These are phyloP conservation scores for Pseudonaja textilis DNA, from an alignment of 2,113 vertebrate genomes.

Conservation along the genomic window DNA sequence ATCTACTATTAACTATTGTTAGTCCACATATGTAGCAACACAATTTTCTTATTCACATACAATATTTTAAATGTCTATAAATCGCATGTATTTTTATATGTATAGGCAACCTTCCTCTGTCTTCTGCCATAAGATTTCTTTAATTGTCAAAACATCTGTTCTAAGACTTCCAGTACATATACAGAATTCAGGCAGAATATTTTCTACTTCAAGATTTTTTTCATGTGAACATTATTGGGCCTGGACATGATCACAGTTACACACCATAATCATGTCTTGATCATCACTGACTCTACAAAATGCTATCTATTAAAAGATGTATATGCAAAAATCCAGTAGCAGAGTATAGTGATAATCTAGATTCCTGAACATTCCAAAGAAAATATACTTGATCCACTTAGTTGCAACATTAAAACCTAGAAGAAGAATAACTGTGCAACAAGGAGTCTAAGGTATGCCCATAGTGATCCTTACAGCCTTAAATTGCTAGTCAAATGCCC, in stretches of 20 bases:
- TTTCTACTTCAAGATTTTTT: not conserved
- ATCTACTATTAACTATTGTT: not conserved
- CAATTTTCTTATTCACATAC: not conserved
- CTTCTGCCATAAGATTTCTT: not conserved
- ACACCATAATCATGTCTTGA: not conserved
- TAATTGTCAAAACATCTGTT: not conserved
- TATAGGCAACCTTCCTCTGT: not conserved
- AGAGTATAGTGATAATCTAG: not conserved
- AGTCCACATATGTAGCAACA: not conserved
- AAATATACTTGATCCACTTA: not conserved
- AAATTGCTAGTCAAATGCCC: not conserved
- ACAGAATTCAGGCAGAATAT: not conserved
- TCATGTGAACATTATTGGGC: not conserved
- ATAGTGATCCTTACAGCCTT: not conserved
- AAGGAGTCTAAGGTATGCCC: not conserved
- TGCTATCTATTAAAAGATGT: not conserved
- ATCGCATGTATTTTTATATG: not conserved
- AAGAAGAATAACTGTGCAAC: not conserved
- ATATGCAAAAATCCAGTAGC: not conserved
- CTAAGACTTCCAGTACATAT: not conserved
- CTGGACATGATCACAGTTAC: not conserved
- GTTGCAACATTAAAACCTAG: not conserved
- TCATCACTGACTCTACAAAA: not conserved
- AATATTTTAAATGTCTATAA: not conserved
- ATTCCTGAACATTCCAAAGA: not conserved